These are phyloP conservation scores for Penaeus indicus DNA, from an alignment of 1,140 invertebrate genomes.

Conservation along the genomic window DNA sequence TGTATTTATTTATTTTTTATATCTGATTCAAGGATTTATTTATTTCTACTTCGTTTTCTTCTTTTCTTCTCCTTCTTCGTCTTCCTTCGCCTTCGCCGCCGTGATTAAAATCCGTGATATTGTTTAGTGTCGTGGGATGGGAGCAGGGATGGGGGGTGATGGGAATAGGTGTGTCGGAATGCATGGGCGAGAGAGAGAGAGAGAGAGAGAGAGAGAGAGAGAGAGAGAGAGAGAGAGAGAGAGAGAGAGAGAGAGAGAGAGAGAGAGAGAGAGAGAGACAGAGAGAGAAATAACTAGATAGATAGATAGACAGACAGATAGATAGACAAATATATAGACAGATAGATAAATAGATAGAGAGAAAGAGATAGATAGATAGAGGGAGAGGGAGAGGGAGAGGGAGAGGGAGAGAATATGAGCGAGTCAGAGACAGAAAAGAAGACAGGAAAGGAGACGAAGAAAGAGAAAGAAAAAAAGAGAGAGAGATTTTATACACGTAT, in stretches of 20 bases:
- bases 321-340: not conserved
- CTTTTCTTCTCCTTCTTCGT: no score
- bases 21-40: no score
- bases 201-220: not conserved
- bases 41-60: no score
- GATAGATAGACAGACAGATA: not conserved
- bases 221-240: not conserved
- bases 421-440: constrained; percentile 5
- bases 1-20: no score
- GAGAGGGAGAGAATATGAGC: not conserved
- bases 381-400: not conserved
- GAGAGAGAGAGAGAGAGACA: not conserved
- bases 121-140: no score
- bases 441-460: constrained; percentile 5
- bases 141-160: not conserved
- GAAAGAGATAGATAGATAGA: not conserved
- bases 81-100: no score
- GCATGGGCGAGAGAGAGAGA: not conserved
- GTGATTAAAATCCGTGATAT: not conserved
- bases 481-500: not conserved
- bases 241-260: not conserved
- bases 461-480: constrained; percentile 33
- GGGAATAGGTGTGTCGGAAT: not conserved
- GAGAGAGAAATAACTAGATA: not conserved
- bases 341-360: not conserved